A percentile compares a stretch with the other conserved stretches of the same genome.
phyloP scores from a whole-genome alignment of 2,888 invertebrate genomes.

The Tortricodes alternella region DNA sequence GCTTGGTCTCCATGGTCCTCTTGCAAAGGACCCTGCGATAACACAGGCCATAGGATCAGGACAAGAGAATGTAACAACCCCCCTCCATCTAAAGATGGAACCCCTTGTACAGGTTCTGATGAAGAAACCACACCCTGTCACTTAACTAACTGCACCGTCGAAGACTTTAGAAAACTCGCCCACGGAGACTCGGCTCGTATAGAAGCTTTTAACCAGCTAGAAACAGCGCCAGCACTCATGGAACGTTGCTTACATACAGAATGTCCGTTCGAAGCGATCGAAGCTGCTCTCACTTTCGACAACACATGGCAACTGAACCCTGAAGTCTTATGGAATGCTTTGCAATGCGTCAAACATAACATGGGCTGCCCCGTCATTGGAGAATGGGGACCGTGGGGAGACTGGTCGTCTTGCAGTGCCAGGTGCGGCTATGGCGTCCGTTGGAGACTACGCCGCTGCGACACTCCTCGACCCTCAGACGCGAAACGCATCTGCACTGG shows the following conservation, averaged over 20 bases:
- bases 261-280: constrained; percentile 71
- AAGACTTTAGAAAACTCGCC: constrained; percentile 63
- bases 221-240: constrained; percentile 65
- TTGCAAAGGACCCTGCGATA: constrained; percentile 75
- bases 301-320: constrained; percentile 70
- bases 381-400: constrained; percentile 70
- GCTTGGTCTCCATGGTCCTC: constrained; percentile 72
- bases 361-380: constrained; percentile 74
- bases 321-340: constrained; percentile 73
- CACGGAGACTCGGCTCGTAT: constrained; percentile 57
- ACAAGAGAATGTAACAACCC: constrained; percentile 71
- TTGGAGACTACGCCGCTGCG: constrained; percentile 67
- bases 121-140: constrained; percentile 67
- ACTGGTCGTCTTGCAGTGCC: constrained; percentile 70
- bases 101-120: constrained; percentile 63
- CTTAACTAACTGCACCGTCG: constrained; percentile 64
- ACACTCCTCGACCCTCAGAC: constrained; percentile 67
- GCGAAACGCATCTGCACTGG: constrained; percentile 56
- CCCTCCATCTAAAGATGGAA: constrained; percentile 65
- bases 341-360: constrained; percentile 77
- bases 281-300: constrained; percentile 56
- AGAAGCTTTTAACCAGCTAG: constrained; percentile 62
- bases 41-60: constrained; percentile 63
- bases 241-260: constrained; percentile 70
- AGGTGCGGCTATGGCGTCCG: constrained; percentile 65